Base-by-base conservation (phyloP, 2,113 vertebrate genomes). In the Emydura subglobosa region DNA sequence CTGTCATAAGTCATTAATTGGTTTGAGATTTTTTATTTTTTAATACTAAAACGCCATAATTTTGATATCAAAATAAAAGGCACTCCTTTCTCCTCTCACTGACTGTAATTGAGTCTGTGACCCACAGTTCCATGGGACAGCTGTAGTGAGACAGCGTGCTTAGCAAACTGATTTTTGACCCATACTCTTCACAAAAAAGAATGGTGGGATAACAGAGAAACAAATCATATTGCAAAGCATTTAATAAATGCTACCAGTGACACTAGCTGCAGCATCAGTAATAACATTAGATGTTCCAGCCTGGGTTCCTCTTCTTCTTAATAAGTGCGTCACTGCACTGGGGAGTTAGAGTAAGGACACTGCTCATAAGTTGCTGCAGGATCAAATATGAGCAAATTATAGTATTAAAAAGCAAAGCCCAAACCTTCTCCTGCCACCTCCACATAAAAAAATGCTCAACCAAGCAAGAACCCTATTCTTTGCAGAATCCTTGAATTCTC, bases 111-210 rank as follows among this genome's bases (percentile, higher is more conserved):
- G 88, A 79, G 65, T 9, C 1, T 89, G 89, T 39, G 65, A 22
- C 65, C n/a, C n/a, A 72, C 19, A 9, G 19, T 88, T 79, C n/a
- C 27, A 25, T 42, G 19, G 4, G 81, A 42, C 17, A 88, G 34
- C 22, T 42, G 1, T 34, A 72, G n/a, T 39, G 85, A 6, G 50
- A n/a, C 9, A 49, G 1, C 12, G 53, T 87, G 29, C 21, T 91
- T 95, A 92, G n/a, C 11, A 22, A 88, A 79, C 47, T 59, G 81
- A 51, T 2, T 95, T 59, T 79, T 88, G 91, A 65, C 89, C 78
- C 17, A 74, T 85, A 61, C 86, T 85, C 19, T 91, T 2, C 22
- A 7, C 90, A 42, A 86, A 54, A 59, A 87, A 19, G 21, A 88
- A 0, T 22, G 68, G n/a, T 74, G 42, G 10, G 3, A 51, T 90